Evolutionary conservation across 2,888 invertebrate genomes (phyloP).

Genomic region (Thereva nobilitata): DNA sequence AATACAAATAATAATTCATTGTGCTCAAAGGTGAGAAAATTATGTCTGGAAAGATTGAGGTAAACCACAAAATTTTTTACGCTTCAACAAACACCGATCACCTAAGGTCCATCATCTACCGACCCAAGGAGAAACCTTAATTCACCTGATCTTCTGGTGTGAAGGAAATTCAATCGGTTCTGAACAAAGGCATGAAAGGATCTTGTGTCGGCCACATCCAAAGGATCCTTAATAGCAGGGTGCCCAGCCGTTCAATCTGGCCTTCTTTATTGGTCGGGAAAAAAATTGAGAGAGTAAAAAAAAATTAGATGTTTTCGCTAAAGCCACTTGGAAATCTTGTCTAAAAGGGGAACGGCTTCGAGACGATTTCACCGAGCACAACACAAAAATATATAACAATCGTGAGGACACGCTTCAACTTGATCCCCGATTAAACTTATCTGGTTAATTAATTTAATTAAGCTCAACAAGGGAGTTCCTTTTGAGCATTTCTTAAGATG

Average conservation of each 20-base stretch:
- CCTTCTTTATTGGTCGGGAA: neutral
- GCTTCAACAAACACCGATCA: conserved; percentile 33
- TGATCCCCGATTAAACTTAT: conserved; percentile 6
- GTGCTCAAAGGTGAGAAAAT: conserved; percentile 37
- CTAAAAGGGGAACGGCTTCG: no score
- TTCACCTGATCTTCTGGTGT: conserved; percentile 19
- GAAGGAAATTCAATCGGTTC: conserved; percentile 2
- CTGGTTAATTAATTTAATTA: conserved; percentile 34
- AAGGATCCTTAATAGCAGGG: conserved; percentile 24
- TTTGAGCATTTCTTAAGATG: neutral
- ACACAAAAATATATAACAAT: neutral
- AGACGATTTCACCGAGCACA: no score
- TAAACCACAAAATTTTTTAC: conserved; percentile 36
- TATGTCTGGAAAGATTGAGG: conserved; percentile 33
- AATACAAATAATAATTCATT: conserved; percentile 20
- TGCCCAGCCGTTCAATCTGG: conserved; percentile 11
- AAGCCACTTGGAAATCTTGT: no score
- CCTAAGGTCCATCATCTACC: conserved; percentile 18
- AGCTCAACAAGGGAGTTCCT: conserved; percentile 26
- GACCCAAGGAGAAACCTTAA: conserved; percentile 3
- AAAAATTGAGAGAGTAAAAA: no score
- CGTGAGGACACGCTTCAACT: conserved; percentile 30
- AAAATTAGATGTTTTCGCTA: no score
- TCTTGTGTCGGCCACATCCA: conserved; percentile 26
- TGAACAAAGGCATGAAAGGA: conserved; percentile 26